phyloP scores from a whole-genome alignment of 2,113 vertebrate genomes.

The Dicentrarchus labrax region DNA sequence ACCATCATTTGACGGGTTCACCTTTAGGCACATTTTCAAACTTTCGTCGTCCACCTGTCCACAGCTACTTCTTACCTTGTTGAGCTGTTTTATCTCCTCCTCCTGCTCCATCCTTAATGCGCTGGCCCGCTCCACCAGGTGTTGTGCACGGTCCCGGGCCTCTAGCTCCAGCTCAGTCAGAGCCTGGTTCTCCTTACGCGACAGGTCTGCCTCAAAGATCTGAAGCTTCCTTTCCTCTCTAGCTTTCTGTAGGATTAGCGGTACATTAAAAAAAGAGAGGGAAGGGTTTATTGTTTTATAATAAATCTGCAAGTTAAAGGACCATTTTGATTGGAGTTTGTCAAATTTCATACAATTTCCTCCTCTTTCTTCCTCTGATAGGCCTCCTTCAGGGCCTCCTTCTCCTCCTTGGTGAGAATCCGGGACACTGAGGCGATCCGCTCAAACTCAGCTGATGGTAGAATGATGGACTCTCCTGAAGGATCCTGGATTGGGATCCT shows the following conservation, averaged over 20 bases:
- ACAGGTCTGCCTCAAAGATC: slow-evolving; percentile 82
- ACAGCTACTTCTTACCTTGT: slow-evolving; percentile 79
- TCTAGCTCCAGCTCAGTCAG: slow-evolving; percentile 87
- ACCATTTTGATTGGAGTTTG: not conserved
- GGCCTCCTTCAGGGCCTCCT: slow-evolving; percentile 68
- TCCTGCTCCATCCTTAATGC: slow-evolving; percentile 89
- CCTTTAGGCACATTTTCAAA: not conserved
- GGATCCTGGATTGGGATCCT: slow-evolving; percentile 87
- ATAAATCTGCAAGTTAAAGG: not conserved
- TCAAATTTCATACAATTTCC: slow-evolving; percentile 43
- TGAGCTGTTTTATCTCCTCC: slow-evolving; percentile 89
- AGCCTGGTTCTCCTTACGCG: slow-evolving; percentile 76
- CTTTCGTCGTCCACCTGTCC: not conserved
- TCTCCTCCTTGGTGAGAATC: slow-evolving; percentile 80
- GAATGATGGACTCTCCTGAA: slow-evolving; percentile 81
- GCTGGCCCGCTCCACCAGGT: slow-evolving; percentile 82
- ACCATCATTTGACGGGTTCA: not conserved
- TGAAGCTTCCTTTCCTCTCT: slow-evolving; percentile 81
- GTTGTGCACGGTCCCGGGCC: slow-evolving; percentile 82
- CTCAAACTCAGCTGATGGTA: slow-evolving; percentile 81
- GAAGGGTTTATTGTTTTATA: not conserved
- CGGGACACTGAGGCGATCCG: slow-evolving; percentile 81
- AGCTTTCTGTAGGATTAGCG: slow-evolving; percentile 73
- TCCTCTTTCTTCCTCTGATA: slow-evolving; percentile 78
- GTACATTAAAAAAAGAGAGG: too few species aligned